Evolutionary conservation across 2,113 vertebrate genomes (phyloP).

Genomic region (Sula dactylatra): DNA sequence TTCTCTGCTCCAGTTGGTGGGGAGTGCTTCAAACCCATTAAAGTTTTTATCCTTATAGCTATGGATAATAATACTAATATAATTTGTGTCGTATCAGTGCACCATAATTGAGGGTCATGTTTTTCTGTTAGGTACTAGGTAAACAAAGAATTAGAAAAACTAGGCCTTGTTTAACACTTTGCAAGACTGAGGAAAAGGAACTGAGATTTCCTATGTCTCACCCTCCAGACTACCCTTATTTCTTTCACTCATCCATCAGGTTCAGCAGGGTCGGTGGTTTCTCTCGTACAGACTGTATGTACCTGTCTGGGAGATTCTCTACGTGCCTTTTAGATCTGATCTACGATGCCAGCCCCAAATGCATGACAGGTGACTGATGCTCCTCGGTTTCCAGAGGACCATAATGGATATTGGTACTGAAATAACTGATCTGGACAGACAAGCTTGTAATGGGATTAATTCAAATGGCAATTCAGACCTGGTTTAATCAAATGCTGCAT

Average conservation of each 20-base stretch:
- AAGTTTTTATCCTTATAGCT: background rate
- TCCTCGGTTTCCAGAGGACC: background rate
- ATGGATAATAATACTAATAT: background rate
- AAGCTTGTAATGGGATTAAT: background rate
- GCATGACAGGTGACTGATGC: rapidly evolving
- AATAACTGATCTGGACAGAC: background rate
- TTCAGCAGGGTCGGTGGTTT: background rate
- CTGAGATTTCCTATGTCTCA: background rate
- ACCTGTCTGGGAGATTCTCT: background rate
- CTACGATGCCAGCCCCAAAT: background rate
- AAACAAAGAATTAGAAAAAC: background rate
- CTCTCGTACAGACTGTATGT: background rate
- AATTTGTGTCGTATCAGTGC: background rate
- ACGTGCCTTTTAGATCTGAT: background rate
- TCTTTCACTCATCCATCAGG: background rate
- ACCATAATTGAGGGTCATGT: background rate
- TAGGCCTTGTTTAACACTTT: background rate
- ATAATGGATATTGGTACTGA: background rate
- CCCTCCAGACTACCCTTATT: background rate
- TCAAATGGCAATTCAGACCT: background rate
- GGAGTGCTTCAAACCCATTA: background rate
- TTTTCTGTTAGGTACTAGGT: background rate
- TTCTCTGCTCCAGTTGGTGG: background rate
- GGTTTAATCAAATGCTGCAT: background rate
- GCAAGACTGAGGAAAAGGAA: background rate